Percentiles rank a stretch among this genome's conserved stretches.
These are phyloP conservation scores for Ypsolopha scabrella DNA, from an alignment of 2,888 invertebrate species.

Conservation along the genomic window DNA sequence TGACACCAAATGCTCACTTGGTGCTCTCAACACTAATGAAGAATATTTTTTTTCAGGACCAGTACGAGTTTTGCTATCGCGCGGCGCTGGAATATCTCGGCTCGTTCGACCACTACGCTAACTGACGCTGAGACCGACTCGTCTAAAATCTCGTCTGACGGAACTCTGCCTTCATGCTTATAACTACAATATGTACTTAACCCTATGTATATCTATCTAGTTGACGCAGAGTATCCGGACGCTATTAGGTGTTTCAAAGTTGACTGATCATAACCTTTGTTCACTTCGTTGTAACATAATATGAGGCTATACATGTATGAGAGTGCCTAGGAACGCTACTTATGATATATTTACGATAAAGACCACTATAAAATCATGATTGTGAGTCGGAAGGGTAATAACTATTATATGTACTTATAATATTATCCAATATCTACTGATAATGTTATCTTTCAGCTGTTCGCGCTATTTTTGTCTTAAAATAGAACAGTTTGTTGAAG, in stretches of 20 bases:
- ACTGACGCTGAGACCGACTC: conserved; percentile 74
- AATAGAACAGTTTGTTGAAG: conserved; percentile 44
- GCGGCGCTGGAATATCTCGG: conserved; percentile 98
- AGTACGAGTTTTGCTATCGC: conserved; percentile 99
- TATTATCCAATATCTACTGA: conserved; percentile 47
- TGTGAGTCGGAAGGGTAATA: conserved; percentile 64
- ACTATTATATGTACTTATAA: conserved; percentile 20
- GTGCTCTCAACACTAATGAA: not conserved
- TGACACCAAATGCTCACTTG: no score
- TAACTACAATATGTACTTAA: conserved; percentile 32
- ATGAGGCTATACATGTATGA: conserved; percentile 56
- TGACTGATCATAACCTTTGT: conserved; percentile 36
- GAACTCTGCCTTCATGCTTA: conserved; percentile 15
- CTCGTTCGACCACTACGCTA: conserved; percentile 96
- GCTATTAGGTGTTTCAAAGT: conserved; percentile 5
- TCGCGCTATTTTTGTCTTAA: conserved; percentile 52
- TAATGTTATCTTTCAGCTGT: conserved; percentile 36
- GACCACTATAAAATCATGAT: conserved; percentile 61
- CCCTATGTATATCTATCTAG: not conserved
- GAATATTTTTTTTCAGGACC: conserved; percentile 77
- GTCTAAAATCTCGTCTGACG: conserved; percentile 33
- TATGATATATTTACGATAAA: conserved; percentile 60
- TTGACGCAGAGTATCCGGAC: not conserved
- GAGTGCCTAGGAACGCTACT: conserved; percentile 67
- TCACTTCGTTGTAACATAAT: conserved; percentile 21